Conservation (phyloP, 2,113 vertebrate genomes). For the Crotophaga sulcirostris region DNA sequence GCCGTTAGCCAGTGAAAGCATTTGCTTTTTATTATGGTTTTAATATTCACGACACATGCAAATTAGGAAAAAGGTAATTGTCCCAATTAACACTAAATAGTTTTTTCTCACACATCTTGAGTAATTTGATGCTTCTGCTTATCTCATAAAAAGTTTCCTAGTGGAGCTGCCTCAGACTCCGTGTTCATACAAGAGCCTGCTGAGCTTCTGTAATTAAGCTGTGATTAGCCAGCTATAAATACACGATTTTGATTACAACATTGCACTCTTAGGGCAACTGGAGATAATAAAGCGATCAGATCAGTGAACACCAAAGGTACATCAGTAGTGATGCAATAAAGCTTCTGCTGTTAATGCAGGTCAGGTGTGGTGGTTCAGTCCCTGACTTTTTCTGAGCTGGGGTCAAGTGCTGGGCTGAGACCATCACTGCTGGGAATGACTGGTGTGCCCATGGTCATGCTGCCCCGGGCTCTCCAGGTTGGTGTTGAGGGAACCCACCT, state of each 20-base stretch:
- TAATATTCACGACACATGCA: slow-evolving; percentile 48
- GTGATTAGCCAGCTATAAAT: slow-evolving; percentile 77
- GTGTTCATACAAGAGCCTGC: slow-evolving; percentile 64
- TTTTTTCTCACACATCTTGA: slow-evolving; percentile 67
- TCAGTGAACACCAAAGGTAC: neutral
- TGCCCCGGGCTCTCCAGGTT: neutral
- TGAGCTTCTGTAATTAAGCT: slow-evolving; percentile 79
- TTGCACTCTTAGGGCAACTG: slow-evolving; percentile 22
- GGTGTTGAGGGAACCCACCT: neutral
- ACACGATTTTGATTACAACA: slow-evolving; percentile 27
- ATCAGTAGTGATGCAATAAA: neutral
- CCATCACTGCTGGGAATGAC: accelerated
- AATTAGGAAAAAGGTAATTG: slow-evolving; percentile 43
- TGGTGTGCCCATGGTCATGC: accelerated
- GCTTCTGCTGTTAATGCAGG: accelerated
- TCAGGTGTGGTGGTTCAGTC: neutral
- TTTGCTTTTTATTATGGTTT: neutral
- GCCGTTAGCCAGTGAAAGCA: neutral
- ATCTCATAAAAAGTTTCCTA: slow-evolving; percentile 77
- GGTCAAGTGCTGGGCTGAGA: accelerated
- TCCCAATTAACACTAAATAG: slow-evolving; percentile 61
- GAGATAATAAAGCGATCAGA: neutral
- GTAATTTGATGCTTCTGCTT: slow-evolving; percentile 76
- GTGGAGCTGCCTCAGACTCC: slow-evolving; percentile 58
- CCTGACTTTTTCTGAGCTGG: neutral